Evolutionary conservation across 2,113 vertebrate species (phyloP).

Genomic region (Pseudorhombus dupliciocellatus): DNA sequence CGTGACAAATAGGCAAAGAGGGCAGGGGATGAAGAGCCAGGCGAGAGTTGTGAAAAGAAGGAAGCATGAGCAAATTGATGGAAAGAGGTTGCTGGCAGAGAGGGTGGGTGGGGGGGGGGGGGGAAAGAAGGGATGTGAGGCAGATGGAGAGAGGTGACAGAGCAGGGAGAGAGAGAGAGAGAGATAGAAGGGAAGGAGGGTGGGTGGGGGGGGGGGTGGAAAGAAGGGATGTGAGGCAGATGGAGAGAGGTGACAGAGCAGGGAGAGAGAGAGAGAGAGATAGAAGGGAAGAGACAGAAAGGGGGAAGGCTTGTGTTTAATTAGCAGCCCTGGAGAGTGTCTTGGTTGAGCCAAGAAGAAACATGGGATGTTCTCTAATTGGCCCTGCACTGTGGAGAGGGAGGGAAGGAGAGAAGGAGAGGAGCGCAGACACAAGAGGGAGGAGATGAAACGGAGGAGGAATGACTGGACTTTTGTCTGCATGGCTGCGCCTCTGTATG

Average conservation of each 20-base stretch:
- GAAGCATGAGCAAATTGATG: conserved; percentile 46
- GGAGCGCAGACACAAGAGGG: conserved; percentile 21
- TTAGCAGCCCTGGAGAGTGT: conserved; percentile 77
- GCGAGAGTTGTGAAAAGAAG: conserved; percentile 47
- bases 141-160: conserved; percentile 67
- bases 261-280: conserved; percentile 22
- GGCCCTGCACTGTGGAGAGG: conserved; percentile 65
- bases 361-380: conserved; percentile 81
- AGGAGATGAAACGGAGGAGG: conserved; percentile 27
- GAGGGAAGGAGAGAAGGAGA: conserved; percentile 26
- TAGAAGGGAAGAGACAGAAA: conserved; percentile 61
- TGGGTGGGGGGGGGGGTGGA: background rate
- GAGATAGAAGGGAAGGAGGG: conserved; percentile 18
- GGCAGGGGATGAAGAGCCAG: conserved; percentile 44
- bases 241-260: conserved; percentile 62
- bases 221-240: conserved; percentile 43
- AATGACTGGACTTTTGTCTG: conserved; percentile 55
- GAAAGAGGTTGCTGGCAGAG: conserved; percentile 60
- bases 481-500: conserved; percentile 24
- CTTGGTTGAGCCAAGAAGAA: conserved; percentile 73
- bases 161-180: conserved; percentile 31
- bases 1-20: conserved; percentile 71
- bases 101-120: background rate
- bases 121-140: conserved; percentile 19
- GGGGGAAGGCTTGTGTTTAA: conserved; percentile 76